Conservation (phyloP, 1,140 invertebrate genomes). For the Holcopasites calliopsidis region DNA sequence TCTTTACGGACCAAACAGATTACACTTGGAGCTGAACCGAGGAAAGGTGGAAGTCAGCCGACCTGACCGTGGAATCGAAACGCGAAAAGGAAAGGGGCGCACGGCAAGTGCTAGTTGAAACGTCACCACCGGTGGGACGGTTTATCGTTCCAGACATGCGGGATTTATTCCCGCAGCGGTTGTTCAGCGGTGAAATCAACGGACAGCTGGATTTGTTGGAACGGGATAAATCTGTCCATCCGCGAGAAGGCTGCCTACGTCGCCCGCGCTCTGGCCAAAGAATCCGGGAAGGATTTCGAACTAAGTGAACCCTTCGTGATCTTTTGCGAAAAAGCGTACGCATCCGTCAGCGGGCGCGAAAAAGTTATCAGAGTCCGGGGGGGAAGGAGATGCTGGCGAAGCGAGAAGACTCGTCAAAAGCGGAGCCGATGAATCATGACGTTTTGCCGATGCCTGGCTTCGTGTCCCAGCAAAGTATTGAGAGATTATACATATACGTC, state of each 20-base stretch:
- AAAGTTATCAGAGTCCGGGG: neutral
- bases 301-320: neutral
- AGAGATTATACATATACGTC: constrained; percentile 13
- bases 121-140: constrained; percentile 35
- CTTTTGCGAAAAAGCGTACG: neutral
- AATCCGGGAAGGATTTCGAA: neutral
- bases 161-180: constrained; percentile 55
- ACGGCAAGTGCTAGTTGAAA: neutral
- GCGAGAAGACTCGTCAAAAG: constrained; percentile 17
- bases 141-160: constrained; percentile 48
- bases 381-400: neutral
- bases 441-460: constrained; percentile 15
- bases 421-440: constrained; percentile 37
- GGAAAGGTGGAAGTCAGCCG: neutral
- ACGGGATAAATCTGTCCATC: constrained; percentile 61
- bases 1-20: neutral
- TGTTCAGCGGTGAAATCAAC: constrained; percentile 59
- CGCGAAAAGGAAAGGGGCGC: constrained; percentile 33
- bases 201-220: constrained; percentile 67
- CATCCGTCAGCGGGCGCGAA: neutral
- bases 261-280: neutral
- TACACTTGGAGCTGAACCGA: neutral
- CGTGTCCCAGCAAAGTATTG: neutral
- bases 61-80: constrained; percentile 36
- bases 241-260: neutral